Evolutionary conservation across 2,797 vertebrate species (phyloP).

Genomic region (Pipistrellus pygmaeus): DNA sequence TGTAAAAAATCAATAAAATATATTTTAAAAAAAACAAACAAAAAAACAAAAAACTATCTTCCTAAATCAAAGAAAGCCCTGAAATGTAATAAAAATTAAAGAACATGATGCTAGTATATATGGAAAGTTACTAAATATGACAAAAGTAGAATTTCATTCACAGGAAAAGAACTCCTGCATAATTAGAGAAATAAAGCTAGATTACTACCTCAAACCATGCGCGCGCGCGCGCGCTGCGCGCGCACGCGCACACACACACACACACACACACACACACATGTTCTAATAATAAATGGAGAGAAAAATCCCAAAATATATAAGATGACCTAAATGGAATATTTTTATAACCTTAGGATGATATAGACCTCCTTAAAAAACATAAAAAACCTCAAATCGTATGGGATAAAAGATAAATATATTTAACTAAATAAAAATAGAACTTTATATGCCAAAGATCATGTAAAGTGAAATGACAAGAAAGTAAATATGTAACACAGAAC

Average conservation of each 20-base stretch:
- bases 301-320: background rate
- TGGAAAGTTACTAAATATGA: constrained; percentile 51
- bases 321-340: background rate
- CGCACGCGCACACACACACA: too few species aligned
- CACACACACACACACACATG: background rate
- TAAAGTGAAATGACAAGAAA: background rate
- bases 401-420: background rate
- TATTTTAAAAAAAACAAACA: too few species aligned
- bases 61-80: constrained; percentile 59
- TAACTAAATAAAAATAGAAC: constrained; percentile 11
- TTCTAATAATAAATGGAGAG: background rate
- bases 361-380: background rate
- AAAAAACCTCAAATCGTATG: background rate
- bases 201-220: background rate
- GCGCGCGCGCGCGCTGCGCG: too few species aligned
- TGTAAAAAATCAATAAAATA: too few species aligned
- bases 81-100: constrained; percentile 64
- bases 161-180: background rate
- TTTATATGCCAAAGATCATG: background rate
- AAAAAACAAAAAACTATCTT: constrained; percentile 19
- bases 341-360: background rate
- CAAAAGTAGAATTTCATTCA: constrained; percentile 45
- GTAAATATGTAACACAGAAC: background rate
- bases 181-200: constrained; percentile 21
- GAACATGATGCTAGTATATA: constrained; percentile 1